These are phyloP conservation scores for Hephaestus fuliginosus DNA, from an alignment of 2,797 vertebrate genomes.

Conservation along the genomic window DNA sequence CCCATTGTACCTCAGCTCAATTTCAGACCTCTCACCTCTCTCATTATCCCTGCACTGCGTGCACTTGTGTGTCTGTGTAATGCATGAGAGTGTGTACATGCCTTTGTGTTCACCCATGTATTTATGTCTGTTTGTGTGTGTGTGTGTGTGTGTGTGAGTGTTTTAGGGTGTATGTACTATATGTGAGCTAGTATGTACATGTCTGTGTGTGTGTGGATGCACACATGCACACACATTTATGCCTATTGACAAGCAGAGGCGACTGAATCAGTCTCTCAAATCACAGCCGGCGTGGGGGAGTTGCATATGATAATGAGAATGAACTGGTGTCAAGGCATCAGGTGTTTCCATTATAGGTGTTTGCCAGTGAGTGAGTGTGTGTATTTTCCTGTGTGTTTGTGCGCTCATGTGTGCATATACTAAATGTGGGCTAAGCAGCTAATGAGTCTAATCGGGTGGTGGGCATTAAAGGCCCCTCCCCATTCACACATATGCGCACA, in stretches of 20 bases:
- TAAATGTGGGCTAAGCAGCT: constrained; percentile 44
- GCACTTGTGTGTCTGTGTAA: constrained; percentile 26
- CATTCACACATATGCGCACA: constrained; percentile 6
- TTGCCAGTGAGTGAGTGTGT: constrained; percentile 27
- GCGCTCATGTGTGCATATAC: constrained; percentile 33
- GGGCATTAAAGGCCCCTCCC: constrained; percentile 15
- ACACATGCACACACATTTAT: neutral
- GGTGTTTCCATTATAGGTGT: constrained; percentile 46
- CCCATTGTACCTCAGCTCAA: constrained; percentile 65
- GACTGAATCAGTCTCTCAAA: constrained; percentile 45
- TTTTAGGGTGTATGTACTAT: neutral
- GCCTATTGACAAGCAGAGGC: constrained; percentile 15
- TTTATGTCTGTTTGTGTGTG: neutral
- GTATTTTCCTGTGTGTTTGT: constrained; percentile 14
- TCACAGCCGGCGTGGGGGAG: constrained; percentile 29
- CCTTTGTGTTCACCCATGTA: neutral
- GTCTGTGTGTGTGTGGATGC: neutral
- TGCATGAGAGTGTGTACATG: neutral
- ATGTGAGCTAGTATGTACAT: neutral
- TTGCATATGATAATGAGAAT: constrained; percentile 54
- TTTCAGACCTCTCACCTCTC: constrained; percentile 70
- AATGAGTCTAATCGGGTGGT: constrained; percentile 49
- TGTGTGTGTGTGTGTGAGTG: neutral
- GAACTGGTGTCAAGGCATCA: constrained; percentile 55
- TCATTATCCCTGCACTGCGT: constrained; percentile 50